Base-by-base conservation (phyloP, 2,113 vertebrate species). In the Campylomormyrus numenius region DNA sequence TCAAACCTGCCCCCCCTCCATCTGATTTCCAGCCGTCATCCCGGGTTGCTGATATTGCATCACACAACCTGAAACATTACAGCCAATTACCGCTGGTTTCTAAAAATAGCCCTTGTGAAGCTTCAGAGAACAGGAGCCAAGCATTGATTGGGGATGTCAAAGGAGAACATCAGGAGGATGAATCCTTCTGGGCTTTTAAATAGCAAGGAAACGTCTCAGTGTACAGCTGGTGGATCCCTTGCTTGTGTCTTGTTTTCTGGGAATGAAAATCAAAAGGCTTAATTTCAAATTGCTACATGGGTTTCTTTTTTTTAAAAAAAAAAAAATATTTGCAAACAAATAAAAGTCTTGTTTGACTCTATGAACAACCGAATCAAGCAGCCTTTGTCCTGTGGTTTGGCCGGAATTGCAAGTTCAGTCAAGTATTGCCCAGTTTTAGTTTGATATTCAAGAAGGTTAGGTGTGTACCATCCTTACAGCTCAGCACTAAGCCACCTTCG, bases 181-280 rank as follows among this genome's bases (percentile, higher is more conserved):
- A 15, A 88, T 74, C 88, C 13, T 27, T 77, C 24, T 66, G 21
- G 42, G 17, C 53, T 52, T 39, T 52, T 42, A 84, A 83, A 83
- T 52, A 27, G 46, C 74, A 90, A 83, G 39, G 90, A 46, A 85
- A 88, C 87, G 35, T 87, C 90, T 49, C 83, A 27, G 50, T 7
- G 52, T 35, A 56, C 10, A 45, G 39, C 53, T 89, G 31, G 1
- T 10, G 42, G 5, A n/a, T 91, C 90, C 49, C 42, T 89, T 89
- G 70, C 85, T 58, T 89, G 24, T 91, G 88, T 74, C 70, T 58
- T 3, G 35, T 48, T 80, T 89, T 74, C 48, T n/a, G 31, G 50
- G 62, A 89, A 77, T 27, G 15, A 49, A 15, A 89, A 89, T 24
- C 42, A 3, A 85, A 49, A 80, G 15, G 74, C 74, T 80, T 80